These are phyloP conservation scores for Bombus turneri DNA, from an alignment of 1,140 invertebrate genomes.

Conservation along the genomic window DNA sequence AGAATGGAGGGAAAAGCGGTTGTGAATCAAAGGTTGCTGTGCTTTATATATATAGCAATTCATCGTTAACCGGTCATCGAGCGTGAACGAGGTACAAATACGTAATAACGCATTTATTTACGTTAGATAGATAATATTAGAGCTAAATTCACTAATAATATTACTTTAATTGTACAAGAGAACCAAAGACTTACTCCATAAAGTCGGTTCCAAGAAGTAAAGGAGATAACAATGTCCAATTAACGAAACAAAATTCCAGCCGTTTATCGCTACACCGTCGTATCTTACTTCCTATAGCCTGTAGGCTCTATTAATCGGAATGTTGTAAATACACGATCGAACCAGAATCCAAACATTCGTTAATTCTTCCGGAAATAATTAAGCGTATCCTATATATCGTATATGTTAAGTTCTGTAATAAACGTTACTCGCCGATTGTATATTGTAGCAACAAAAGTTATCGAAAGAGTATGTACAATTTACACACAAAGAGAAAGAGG, in stretches of 20 bases:
- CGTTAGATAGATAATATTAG: no score
- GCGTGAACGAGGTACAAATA: no score
- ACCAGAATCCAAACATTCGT: slow-evolving; percentile 26
- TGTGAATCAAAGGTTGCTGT: neutral
- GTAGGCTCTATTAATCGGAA: neutral
- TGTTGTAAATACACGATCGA: slow-evolving; percentile 11
- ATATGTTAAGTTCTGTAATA: neutral
- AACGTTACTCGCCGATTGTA: neutral
- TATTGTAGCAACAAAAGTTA: slow-evolving; percentile 17
- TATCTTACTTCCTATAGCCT: neutral
- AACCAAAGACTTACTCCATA: no score
- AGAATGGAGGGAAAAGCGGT: neutral
- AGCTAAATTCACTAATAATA: no score
- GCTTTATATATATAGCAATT: neutral
- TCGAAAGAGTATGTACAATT: neutral
- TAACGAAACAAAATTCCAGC: neutral
- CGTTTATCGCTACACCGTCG: neutral
- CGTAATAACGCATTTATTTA: no score
- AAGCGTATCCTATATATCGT: neutral
- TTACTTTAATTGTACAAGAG: no score
- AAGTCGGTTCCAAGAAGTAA: neutral
- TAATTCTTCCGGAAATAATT: slow-evolving; percentile 18
- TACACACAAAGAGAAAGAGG: neutral
- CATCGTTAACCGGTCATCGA: neutral
- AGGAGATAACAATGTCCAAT: neutral